A percentile compares a stretch with the other conserved stretches of the same genome.
phyloP scores from a whole-genome alignment of 2,888 invertebrate genomes.

The Trissoscelio sp. region DNA sequence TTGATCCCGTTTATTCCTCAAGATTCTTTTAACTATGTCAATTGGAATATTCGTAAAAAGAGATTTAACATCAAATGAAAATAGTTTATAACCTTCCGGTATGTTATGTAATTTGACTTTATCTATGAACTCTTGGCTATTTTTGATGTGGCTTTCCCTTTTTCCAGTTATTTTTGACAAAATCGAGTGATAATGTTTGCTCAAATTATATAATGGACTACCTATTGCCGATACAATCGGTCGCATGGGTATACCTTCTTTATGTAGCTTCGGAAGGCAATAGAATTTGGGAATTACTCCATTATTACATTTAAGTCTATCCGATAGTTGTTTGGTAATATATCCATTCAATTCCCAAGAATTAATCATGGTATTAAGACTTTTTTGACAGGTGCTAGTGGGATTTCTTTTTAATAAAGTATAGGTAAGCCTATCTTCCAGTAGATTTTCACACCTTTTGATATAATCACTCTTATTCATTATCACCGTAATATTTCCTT shows the following conservation, averaged over 20 bases:
- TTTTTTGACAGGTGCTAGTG: not conserved
- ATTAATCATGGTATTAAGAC: not conserved
- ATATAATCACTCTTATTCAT: not conserved
- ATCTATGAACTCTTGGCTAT: too few species aligned
- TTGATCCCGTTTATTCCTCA: too few species aligned
- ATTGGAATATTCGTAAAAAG: too few species aligned
- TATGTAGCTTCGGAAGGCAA: not conserved
- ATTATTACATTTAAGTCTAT: not conserved
- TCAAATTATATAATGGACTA: not conserved
- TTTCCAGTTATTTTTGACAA: not conserved
- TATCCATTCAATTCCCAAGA: too few species aligned
- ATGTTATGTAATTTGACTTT: too few species aligned
- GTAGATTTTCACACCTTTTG: not conserved
- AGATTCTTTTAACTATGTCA: too few species aligned
- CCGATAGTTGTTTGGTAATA: not conserved
- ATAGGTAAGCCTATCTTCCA: not conserved
- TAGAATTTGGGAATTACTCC: too few species aligned
- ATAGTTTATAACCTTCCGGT: too few species aligned
- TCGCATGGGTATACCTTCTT: not conserved
- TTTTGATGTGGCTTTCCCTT: not conserved
- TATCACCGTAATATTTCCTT: conserved; percentile 2
- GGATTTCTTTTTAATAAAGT: not conserved
- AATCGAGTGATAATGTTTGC: not conserved
- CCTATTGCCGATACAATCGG: not conserved
- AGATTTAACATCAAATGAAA: too few species aligned